phyloP scores from a whole-genome alignment of 2,888 invertebrate genomes.

The Drosophila kambysellisi region DNA sequence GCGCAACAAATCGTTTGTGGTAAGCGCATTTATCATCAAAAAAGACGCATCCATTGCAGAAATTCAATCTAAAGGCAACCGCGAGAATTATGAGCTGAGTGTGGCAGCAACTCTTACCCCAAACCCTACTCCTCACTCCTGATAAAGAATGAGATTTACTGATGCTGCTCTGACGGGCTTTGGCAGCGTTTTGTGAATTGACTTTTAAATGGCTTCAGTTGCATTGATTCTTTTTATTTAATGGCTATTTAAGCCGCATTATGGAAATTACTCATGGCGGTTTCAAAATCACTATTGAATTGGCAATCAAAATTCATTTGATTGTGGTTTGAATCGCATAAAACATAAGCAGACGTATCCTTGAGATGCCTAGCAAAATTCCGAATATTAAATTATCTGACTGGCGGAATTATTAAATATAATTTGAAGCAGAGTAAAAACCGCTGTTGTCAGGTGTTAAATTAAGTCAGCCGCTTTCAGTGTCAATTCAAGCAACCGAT shows the following conservation, averaged over 20 bases:
- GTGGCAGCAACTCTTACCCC: not conserved
- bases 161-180: slow-evolving; percentile 58
- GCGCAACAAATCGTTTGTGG: slow-evolving; percentile 77
- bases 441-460: not conserved
- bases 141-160: slow-evolving; percentile 26
- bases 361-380: not conserved
- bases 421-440: not conserved
- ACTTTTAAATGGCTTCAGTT: slow-evolving; percentile 64
- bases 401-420: not conserved
- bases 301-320: slow-evolving; percentile 1
- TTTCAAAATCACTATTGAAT: not conserved
- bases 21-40: slow-evolving; percentile 74
- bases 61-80: slow-evolving; percentile 67
- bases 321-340: not conserved
- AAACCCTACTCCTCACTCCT: not conserved
- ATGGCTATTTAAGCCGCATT: slow-evolving; percentile 56
- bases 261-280: slow-evolving; percentile 29
- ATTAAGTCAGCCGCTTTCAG: not conserved
- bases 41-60: slow-evolving; percentile 61
- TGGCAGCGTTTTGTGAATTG: slow-evolving; percentile 46
- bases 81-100: slow-evolving; percentile 65
- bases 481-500: not conserved
- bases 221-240: slow-evolving; percentile 61
- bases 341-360: not conserved
- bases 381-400: not conserved